Conservation (phyloP, 2,113 vertebrate species). For the Lepus europaeus region DNA sequence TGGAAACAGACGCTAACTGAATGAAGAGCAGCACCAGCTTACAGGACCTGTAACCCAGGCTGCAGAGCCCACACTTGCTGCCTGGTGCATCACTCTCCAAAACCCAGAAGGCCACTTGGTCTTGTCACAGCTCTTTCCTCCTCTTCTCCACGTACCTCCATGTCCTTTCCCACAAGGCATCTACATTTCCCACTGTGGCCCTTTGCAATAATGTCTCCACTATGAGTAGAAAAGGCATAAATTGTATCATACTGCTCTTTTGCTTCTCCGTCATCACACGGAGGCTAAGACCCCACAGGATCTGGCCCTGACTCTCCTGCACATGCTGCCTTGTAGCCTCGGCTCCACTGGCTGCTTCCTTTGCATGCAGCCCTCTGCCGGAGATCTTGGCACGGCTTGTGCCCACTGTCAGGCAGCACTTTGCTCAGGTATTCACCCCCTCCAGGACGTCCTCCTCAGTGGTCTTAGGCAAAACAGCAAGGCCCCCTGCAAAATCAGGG, state of each 20-base stretch:
- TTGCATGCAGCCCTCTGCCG: rapidly evolving
- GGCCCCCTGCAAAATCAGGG: too few relatives aligned
- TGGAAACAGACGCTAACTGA: not conserved
- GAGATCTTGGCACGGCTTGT: not conserved
- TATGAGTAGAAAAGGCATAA: not conserved
- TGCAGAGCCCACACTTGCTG: not conserved
- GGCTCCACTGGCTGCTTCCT: rapidly evolving
- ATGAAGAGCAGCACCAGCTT: not conserved
- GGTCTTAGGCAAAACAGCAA: too few relatives aligned
- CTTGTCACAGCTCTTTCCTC: not conserved
- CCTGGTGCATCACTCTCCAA: not conserved
- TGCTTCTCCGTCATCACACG: not conserved
- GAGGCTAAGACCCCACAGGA: not conserved
- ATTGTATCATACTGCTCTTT: not conserved
- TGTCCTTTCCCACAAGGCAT: not conserved
- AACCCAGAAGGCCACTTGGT: not conserved
- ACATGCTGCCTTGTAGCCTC: rapidly evolving
- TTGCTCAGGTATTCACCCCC: not conserved
- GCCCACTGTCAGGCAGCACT: not conserved
- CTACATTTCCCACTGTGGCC: not conserved
- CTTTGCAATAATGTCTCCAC: not conserved
- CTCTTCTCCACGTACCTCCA: not conserved
- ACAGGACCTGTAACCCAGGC: rapidly evolving
- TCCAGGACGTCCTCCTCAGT: not conserved
- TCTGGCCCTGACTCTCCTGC: too few relatives aligned